These are phyloP conservation scores for Hylaeus volcanicus DNA, from an alignment of 1,140 invertebrate genomes.

Conservation along the genomic window DNA sequence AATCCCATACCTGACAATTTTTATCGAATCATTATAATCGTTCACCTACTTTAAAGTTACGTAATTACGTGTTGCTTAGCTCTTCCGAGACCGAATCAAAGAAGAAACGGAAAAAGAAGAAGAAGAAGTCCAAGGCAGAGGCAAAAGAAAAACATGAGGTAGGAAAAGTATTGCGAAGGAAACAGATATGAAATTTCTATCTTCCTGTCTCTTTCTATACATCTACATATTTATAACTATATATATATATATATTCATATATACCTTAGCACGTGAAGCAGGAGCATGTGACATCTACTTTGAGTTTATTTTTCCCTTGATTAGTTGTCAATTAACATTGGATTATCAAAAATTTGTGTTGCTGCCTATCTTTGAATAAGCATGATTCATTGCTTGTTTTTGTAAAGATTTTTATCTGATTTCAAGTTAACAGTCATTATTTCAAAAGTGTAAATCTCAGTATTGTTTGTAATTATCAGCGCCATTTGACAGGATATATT, in stretches of 20 bases:
- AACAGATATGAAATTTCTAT: conserved; percentile 40
- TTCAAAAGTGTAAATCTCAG: conserved; percentile 80
- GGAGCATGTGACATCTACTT: conserved; percentile 70
- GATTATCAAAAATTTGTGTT: conserved; percentile 56
- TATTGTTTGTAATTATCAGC: conserved; percentile 81
- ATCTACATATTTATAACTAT: conserved; percentile 44
- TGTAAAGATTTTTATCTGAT: conserved; percentile 72
- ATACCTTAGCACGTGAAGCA: conserved; percentile 74
- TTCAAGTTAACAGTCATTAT: conserved; percentile 78
- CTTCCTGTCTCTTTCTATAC: conserved; percentile 46
- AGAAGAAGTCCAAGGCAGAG: conserved; percentile 71
- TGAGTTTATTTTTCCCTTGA: conserved; percentile 59
- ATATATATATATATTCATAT: conserved; percentile 53
- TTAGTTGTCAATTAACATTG: conserved; percentile 62
- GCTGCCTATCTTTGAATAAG: conserved; percentile 66
- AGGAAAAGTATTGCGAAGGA: conserved; percentile 59
- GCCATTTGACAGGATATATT: conserved; percentile 81
- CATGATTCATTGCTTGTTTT: conserved; percentile 72
- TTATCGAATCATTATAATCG: too few species aligned
- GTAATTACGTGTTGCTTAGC: conserved; percentile 47
- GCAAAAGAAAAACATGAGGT: conserved; percentile 75
- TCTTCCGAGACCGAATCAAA: conserved; percentile 73
- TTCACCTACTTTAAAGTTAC: not conserved
- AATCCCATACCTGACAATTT: not conserved
- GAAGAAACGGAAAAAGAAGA: conserved; percentile 75